Conservation (phyloP, 2,113 vertebrate species). For the Phyllostomus discolor region DNA sequence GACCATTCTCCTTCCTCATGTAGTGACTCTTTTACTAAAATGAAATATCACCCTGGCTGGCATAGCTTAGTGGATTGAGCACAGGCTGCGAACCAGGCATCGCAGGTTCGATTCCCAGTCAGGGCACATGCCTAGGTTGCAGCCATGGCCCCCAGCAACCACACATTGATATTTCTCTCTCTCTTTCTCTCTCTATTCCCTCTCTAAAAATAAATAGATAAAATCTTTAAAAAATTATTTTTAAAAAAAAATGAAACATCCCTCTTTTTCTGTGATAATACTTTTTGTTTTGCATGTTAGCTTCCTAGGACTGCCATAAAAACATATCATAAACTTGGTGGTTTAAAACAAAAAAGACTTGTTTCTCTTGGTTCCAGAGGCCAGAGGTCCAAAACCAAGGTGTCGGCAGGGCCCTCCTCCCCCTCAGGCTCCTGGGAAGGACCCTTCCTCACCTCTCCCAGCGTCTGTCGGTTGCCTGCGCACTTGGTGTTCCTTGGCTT, state of each 20-base stretch:
- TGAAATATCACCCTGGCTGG: too few species aligned
- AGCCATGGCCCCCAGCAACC: too few species aligned
- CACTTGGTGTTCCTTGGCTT: not conserved
- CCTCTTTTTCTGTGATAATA: not conserved
- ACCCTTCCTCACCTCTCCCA: not conserved
- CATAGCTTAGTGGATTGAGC: too few species aligned
- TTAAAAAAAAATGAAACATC: not conserved
- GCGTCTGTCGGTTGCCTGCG: not conserved
- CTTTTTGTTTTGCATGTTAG: not conserved
- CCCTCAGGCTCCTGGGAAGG: not conserved
- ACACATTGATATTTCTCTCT: too few species aligned
- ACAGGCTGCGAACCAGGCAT: too few species aligned
- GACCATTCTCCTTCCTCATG: not conserved
- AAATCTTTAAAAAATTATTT: too few species aligned
- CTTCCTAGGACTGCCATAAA: not conserved
- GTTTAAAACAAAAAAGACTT: not conserved
- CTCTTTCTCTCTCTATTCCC: too few species aligned
- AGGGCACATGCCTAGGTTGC: too few species aligned
- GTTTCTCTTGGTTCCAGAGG: not conserved
- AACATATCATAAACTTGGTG: not conserved
- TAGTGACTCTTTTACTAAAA: not conserved
- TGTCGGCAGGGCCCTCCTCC: not conserved
- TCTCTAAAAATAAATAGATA: too few species aligned
- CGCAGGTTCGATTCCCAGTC: too few species aligned
- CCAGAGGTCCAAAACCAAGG: not conserved